phyloP scores from a whole-genome alignment of 2,113 vertebrate genomes.

The Azemiops feae region DNA sequence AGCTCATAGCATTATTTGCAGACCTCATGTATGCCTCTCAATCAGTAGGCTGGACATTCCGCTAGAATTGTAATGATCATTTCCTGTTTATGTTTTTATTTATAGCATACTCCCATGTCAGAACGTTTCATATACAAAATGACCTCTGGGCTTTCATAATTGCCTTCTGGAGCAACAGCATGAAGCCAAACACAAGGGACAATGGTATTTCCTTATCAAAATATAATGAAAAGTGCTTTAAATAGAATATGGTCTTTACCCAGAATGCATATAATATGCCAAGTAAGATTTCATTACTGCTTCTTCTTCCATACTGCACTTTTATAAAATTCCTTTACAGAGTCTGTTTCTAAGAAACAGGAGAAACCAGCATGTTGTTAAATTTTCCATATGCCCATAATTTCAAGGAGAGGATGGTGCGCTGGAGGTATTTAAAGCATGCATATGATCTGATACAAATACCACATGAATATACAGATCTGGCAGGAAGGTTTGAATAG shows the following conservation, averaged over 20 bases:
- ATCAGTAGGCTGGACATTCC: neutral
- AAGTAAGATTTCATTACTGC: neutral
- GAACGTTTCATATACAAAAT: neutral
- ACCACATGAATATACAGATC: constrained; percentile 21
- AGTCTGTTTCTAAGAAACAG: constrained; percentile 27
- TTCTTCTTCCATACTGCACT: neutral
- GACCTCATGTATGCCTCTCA: neutral
- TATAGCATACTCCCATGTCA: neutral
- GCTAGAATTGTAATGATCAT: neutral
- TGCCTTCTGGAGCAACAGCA: neutral
- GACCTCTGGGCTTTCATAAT: neutral
- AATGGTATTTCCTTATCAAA: neutral
- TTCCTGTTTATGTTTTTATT: neutral
- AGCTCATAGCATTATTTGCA: neutral
- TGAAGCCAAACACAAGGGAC: neutral
- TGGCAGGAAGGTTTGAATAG: constrained; percentile 14
- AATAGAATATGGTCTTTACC: neutral
- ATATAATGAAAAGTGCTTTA: neutral
- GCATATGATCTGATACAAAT: constrained; percentile 8
- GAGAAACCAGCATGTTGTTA: neutral
- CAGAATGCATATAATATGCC: neutral
- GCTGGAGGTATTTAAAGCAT: constrained; percentile 16
- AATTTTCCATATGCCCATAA: neutral
- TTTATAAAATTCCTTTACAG: constrained; percentile 7
- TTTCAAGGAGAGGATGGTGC: constrained; percentile 4